Evolutionary conservation across 2,113 vertebrate genomes (phyloP), one percentile per base, ranked within the genome.

Genomic region (Regulus satrapa): DNA sequence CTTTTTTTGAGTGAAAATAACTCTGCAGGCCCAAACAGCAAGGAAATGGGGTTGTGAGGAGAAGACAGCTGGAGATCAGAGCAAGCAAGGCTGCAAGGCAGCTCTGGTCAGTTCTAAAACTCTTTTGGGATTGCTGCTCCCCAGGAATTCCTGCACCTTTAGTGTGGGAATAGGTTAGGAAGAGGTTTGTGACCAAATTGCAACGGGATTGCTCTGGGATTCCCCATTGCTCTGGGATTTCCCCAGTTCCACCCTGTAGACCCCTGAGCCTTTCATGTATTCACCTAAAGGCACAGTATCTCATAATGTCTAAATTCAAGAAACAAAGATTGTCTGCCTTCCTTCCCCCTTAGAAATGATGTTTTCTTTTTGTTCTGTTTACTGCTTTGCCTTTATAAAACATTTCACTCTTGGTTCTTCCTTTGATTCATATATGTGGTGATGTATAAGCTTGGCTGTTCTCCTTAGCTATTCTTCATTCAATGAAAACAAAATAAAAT

Each of bases 401-500:
- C 43, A 51, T 51, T 85, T 75, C 24, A 24, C 36, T 85, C 56
- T 49, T 46, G 29, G 3, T 75, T 89, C 66, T 64, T 12, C 29
- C 40, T 90, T 68, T 82, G 74, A 89, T 88, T 88, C 75, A 40
- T 85, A 18, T 20, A 43, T 29, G 14, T 71, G 61, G 21, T 52
- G 86, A 59, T 76, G 36, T 31, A 38, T 77, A 62, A 75, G 20
- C 62, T 54, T 83, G 48, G 58, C 62, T 95, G 56, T 11, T 86
- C 31, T 89, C 62, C 48, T 87, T 36, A 59, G 67, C 75, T 72
- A 38, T 88, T 80, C 38, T n/a, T 94, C 83, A 89, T 86, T 77
- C 59, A 49, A 41, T 43, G 83, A 80, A 80, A 59, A 80, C 25
- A 80, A 94, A 94, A 92, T 86, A 92, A 88, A 96, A 86, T 21